Base-by-base conservation (phyloP, 2,797 vertebrate species). In the Xenops minutus region DNA sequence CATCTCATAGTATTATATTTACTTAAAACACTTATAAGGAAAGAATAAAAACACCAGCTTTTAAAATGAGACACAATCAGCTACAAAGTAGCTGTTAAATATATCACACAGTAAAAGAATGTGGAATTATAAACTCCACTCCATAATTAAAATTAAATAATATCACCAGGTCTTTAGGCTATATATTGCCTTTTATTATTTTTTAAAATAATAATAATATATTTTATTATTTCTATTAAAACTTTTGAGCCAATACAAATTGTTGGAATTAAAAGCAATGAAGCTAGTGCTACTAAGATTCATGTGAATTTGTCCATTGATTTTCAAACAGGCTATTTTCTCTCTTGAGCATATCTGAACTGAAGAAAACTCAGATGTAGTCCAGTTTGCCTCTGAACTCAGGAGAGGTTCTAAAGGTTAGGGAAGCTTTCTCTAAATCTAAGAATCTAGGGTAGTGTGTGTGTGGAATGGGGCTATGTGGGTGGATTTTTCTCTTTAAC, bases 61-160 rank as follows among this genome's bases (percentile, higher is more conserved):
- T 78, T 59, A 21, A 85, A 79, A 63, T 24, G 30, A 68, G 76
- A 74, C 16, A 55, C 1, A 24, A 22, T 36, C 23, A 68, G 11
- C 63, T 94, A 56, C 48, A 24, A 87, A 77, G 24, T 46, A 92
- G 37, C 27, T 87, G 21, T 67, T 77, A 90, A 92, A 79, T 80
- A 34, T 67, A 9, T 30, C 5, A 51, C 48, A 67, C 5, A 49
- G 41, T 34, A 76, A 39, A 84, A 94, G 9, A 85, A 5, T 32
- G 14, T 32, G 14, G 14, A 43, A 22, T 82, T 94, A 85, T n/a
- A 79, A 94, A 77, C 30, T 55, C 3, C 5, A 80, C 7, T 80
- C 36, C n/a, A 73, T 74, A 80, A 80, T 55, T 92, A 71, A 87
- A 96, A 94, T 4, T 72, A 68, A 91, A 89, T 61, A 37, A 76